Evolutionary conservation across 2,888 invertebrate species (phyloP).

Genomic region (Philonicus albiceps): DNA sequence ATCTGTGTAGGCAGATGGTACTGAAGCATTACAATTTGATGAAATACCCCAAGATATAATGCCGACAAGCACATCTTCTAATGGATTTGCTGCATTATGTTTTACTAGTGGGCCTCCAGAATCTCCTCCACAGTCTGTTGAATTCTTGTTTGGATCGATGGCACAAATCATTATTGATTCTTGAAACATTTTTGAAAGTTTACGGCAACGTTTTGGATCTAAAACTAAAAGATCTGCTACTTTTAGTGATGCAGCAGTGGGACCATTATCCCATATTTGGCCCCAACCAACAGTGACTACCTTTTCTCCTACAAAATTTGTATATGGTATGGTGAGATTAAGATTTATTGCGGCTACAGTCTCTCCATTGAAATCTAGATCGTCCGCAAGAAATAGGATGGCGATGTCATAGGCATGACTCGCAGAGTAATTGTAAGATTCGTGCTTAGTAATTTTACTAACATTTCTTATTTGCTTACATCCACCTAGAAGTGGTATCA

Average conservation of each 20-base stretch:
- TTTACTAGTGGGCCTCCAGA: background rate
- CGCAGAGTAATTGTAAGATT: too few relatives aligned
- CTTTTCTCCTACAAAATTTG: background rate
- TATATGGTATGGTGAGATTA: background rate
- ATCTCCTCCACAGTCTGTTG: background rate
- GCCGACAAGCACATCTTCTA: background rate
- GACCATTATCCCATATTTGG: background rate
- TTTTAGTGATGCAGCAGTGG: background rate
- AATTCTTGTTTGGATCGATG: background rate
- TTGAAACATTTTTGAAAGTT: background rate
- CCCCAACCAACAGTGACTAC: background rate
- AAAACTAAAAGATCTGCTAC: background rate
- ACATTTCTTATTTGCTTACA: background rate
- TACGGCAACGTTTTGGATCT: background rate
- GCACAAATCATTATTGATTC: background rate
- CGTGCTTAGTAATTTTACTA: background rate
- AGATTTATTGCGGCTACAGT: background rate
- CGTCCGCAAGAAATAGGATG: background rate
- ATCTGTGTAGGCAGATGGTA: background rate
- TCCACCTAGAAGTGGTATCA: too few relatives aligned
- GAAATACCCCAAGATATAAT: background rate
- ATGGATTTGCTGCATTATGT: background rate
- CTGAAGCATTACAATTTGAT: background rate
- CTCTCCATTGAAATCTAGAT: background rate
- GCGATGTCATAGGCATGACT: background rate